Evolutionary conservation across 2,113 vertebrate genomes (phyloP).

Genomic region (Brachypodius melanocephalos): DNA sequence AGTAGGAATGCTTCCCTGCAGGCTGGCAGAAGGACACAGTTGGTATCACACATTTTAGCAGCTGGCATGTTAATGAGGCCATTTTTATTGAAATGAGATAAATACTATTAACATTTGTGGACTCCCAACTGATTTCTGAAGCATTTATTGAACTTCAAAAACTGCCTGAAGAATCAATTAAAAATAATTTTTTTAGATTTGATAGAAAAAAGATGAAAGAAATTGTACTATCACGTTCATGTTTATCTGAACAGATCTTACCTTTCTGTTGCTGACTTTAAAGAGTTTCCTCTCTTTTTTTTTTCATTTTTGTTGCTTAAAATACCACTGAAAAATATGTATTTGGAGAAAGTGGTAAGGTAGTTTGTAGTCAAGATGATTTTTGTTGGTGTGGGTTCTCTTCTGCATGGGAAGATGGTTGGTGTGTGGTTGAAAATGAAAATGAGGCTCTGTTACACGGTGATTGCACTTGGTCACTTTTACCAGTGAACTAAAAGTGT

Average conservation of each 20-base stretch:
- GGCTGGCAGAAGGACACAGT: constrained; percentile 59
- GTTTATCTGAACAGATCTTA: constrained; percentile 24
- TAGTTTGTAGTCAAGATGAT: not conserved
- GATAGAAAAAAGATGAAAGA: constrained; percentile 12
- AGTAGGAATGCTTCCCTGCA: constrained; percentile 51
- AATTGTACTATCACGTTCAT: not conserved
- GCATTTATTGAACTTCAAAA: constrained; percentile 71
- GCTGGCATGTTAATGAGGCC: constrained; percentile 71
- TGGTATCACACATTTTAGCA: constrained; percentile 66
- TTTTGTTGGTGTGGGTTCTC: not conserved
- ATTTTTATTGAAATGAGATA: constrained; percentile 72
- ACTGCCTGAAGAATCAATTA: constrained; percentile 65
- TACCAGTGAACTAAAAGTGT: not conserved
- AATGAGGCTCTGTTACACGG: not conserved
- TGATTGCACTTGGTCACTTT: not conserved
- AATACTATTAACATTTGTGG: constrained; percentile 66
- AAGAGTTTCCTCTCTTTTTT: not conserved
- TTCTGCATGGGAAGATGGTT: not conserved
- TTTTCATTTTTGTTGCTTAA: not conserved
- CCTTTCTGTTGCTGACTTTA: not conserved
- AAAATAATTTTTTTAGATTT: constrained; percentile 63
- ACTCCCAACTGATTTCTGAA: constrained; percentile 68
- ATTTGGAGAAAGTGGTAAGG: not conserved
- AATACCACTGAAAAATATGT: not conserved
- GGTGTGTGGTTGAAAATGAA: not conserved